phyloP scores from a whole-genome alignment of 2,888 invertebrate species.

The Phrixothrix hirtus region DNA sequence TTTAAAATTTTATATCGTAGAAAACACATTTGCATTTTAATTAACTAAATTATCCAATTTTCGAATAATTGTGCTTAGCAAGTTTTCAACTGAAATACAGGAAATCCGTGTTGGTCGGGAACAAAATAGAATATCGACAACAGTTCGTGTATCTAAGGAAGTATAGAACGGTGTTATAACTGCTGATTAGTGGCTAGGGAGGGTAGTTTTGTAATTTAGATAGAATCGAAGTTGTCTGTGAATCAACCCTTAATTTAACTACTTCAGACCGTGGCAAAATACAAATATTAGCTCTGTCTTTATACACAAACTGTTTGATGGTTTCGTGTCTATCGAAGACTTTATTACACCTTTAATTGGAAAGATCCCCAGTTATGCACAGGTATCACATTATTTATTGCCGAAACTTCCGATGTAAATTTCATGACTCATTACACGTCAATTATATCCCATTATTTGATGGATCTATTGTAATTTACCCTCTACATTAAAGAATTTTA shows the following conservation, averaged over 20 bases:
- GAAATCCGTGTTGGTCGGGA: constrained; percentile 27
- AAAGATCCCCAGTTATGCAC: constrained; percentile 3
- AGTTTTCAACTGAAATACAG: constrained; percentile 11
- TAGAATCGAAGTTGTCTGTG: constrained; percentile 50
- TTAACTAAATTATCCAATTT: constrained; percentile 1
- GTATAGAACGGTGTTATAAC: constrained; percentile 31
- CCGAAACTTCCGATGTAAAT: neutral
- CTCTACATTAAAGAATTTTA: no score
- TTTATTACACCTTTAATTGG: constrained; percentile 12
- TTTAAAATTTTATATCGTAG: constrained; percentile 3
- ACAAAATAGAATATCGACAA: constrained; percentile 25
- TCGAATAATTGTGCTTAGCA: neutral
- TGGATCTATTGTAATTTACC: neutral
- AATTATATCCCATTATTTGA: neutral
- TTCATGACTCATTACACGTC: neutral
- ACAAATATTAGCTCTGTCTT: constrained; percentile 27
- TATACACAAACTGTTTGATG: constrained; percentile 22
- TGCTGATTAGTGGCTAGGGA: constrained; percentile 43
- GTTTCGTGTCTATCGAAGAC: constrained; percentile 17
- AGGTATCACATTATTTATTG: constrained; percentile 1
- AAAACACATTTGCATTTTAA: no score
- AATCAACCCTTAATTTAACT: constrained; percentile 46
- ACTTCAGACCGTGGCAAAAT: constrained; percentile 34
- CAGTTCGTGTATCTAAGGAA: constrained; percentile 27
- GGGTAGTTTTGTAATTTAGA: constrained; percentile 49